Conservation (phyloP, 2,888 invertebrate species). For the Erebia ligea region DNA sequence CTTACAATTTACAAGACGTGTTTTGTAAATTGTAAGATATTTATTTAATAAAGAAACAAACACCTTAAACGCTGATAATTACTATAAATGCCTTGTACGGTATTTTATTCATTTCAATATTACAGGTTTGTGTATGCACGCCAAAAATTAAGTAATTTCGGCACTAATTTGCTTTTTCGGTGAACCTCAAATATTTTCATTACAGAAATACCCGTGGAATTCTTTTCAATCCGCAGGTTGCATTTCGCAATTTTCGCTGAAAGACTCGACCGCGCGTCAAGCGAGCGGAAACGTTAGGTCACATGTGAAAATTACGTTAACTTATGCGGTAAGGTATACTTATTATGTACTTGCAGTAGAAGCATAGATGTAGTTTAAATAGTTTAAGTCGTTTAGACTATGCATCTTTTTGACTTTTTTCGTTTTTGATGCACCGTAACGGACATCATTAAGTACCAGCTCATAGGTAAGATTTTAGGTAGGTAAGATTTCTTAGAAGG, state of each 20-base stretch:
- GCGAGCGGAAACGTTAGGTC: conserved; percentile 30
- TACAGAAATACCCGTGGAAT: conserved; percentile 23
- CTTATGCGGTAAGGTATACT: conserved; percentile 12
- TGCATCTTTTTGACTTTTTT: too few relatives aligned
- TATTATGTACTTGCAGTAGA: not conserved
- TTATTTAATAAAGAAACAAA: too few relatives aligned
- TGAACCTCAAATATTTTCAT: conserved; percentile 29
- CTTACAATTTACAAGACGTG: too few relatives aligned
- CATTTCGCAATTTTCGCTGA: conserved; percentile 26
- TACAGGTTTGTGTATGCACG: not conserved
- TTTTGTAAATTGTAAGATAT: not conserved
- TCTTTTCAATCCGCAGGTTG: conserved; percentile 23
- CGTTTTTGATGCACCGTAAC: too few relatives aligned
- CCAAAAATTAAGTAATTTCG: not conserved
- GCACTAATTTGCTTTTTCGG: conserved; percentile 5
- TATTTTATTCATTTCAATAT: not conserved
- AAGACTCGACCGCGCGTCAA: conserved; percentile 30
- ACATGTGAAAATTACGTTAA: conserved; percentile 24
- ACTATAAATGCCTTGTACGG: not conserved
- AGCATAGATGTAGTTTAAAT: not conserved
- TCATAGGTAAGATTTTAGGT: too few relatives aligned
- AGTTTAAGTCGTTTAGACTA: not conserved
- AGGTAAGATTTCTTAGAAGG: too few relatives aligned
- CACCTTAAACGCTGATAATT: too few relatives aligned
- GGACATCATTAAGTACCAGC: too few relatives aligned